Evolutionary conservation across 2,113 vertebrate genomes (phyloP), one percentile per base, ranked within the genome.

Genomic region (Upupa epops): DNA sequence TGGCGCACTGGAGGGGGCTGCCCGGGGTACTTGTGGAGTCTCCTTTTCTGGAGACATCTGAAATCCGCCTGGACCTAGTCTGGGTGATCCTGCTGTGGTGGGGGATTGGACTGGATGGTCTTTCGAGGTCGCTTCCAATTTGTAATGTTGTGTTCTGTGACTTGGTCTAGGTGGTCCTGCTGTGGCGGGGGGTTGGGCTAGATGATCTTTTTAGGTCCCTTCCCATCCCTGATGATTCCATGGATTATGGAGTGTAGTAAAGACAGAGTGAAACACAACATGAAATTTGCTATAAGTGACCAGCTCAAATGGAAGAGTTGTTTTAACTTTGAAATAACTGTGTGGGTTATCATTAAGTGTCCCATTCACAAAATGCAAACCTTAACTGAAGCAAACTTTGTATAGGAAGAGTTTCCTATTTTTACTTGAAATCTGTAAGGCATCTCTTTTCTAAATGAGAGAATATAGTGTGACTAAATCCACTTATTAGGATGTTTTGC

Each of bases 341-440:
- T 74, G 71, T 69, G 72, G 83, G 58, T 83, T 94, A 72, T 59
- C 45, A 17, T 31, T 58, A 92, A 88, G 25, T 68, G 40, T 93
- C 73, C 28, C 32, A 86, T 65, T 86, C 70, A 81, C 40, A 78
- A 83, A 69, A 70, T 56, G 83, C 45, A 86, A 89, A 89, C 48
- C 52, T 94, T 65, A 89, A 45, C 73, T 80, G 55, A 91, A 80
- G 60, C 58, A 51, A 85, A 81, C 24, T 84, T 60, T 25, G 48
- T 80, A 52, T 45, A 88, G 79, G 68, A 68, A 83, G 56, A 74
- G 54, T 49, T 81, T 86, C 59, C 49, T 86, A 34, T 81, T 95
- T 90, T 95, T 69, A 88, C 58, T 86, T 34, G 80, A 75, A 93
- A 88, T 60, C 40, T 61, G 78, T 54, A 56, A 91, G 65, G 61